A percentile compares a stretch with the other conserved stretches of the same genome.
Conservation (phyloP, 2,888 invertebrate species). For the Patella pellucida region DNA sequence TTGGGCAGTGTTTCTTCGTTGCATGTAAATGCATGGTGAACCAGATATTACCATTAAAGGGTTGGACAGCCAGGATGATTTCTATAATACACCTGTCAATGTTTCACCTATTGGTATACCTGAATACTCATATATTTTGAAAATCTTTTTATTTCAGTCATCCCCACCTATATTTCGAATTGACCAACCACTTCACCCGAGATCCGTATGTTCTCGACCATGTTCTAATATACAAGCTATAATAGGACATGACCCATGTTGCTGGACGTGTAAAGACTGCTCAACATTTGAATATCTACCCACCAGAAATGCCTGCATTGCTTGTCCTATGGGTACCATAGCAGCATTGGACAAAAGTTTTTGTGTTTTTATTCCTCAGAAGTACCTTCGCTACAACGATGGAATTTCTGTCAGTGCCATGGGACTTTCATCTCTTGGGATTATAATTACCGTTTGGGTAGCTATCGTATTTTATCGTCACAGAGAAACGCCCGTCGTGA, state of each 20-base stretch:
- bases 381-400: slow-evolving; percentile 76
- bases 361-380: slow-evolving; percentile 73
- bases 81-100: no score
- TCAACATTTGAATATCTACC: slow-evolving; percentile 80
- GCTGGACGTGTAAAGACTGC: slow-evolving; percentile 77
- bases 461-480: slow-evolving; percentile 68
- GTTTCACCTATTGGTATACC: no score
- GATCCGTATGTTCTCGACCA: slow-evolving; percentile 90
- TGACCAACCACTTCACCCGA: slow-evolving; percentile 83
- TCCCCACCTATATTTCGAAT: slow-evolving; percentile 85
- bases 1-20: no score
- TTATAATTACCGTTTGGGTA: slow-evolving; percentile 66
- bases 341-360: slow-evolving; percentile 82
- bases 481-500: slow-evolving; percentile 71
- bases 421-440: slow-evolving; percentile 74
- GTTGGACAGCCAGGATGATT: no score
- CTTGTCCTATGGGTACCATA: slow-evolving; percentile 84
- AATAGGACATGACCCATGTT: slow-evolving; percentile 83
- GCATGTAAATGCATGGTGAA: no score
- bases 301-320: slow-evolving; percentile 77
- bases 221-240: slow-evolving; percentile 91
- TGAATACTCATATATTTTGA: no score
- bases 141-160: slow-evolving; percentile 37
- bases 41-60: no score
- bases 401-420: slow-evolving; percentile 95